These are phyloP conservation scores for Taenaris catops DNA, from an alignment of 2,888 invertebrate genomes.

Conservation along the genomic window DNA sequence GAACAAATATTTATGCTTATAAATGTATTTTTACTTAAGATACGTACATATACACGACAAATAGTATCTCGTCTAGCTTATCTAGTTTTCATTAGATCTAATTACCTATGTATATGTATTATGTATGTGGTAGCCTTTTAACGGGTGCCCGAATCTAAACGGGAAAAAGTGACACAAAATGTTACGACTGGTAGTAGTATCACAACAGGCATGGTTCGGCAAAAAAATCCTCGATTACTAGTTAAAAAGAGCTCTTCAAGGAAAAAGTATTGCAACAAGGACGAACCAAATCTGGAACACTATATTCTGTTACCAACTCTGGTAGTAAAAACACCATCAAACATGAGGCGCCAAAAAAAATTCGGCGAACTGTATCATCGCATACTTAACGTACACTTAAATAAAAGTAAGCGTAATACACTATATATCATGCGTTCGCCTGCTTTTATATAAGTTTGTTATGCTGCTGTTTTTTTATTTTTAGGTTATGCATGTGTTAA, in stretches of 20 bases:
- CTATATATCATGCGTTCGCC: too few relatives aligned
- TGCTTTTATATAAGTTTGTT: too few relatives aligned
- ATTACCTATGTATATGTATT: too few relatives aligned
- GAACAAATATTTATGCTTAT: too few relatives aligned
- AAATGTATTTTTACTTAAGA: too few relatives aligned
- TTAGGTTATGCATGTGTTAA: slow-evolving; percentile 32
- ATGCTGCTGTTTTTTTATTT: slow-evolving; percentile 23
- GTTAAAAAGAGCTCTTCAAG: slow-evolving; percentile 51
- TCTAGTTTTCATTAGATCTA: too few relatives aligned
- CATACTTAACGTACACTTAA: slow-evolving; percentile 52
- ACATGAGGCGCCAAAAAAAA: slow-evolving; percentile 63
- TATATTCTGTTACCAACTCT: slow-evolving; percentile 63
- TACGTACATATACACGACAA: too few relatives aligned
- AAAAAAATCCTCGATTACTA: slow-evolving; percentile 47
- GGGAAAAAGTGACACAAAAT: slow-evolving; percentile 22
- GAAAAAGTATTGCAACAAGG: slow-evolving; percentile 39
- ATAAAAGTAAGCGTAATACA: slow-evolving; percentile 43
- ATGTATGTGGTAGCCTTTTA: too few relatives aligned
- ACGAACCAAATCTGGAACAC: slow-evolving; percentile 58
- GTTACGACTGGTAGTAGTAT: slow-evolving; percentile 44
- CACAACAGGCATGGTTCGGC: slow-evolving; percentile 33
- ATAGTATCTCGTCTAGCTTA: too few relatives aligned
- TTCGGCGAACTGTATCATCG: slow-evolving; percentile 68
- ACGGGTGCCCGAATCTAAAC: not conserved
- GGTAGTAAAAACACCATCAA: slow-evolving; percentile 64